Evolutionary conservation across 2,888 invertebrate genomes (phyloP), one percentile per base, ranked within the genome.

Genomic region (Ophion ventricosus): DNA sequence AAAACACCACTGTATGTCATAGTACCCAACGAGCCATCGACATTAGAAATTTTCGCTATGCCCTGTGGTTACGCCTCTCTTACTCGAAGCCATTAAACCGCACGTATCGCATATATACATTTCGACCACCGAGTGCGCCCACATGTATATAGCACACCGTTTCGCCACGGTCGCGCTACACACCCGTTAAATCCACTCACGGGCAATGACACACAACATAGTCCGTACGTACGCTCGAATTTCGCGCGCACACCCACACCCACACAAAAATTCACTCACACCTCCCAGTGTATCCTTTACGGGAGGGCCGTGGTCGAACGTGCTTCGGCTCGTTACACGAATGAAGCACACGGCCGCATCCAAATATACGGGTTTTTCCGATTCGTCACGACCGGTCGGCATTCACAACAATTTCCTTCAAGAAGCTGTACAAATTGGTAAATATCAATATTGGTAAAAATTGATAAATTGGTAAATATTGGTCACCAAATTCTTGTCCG

Each of bases 281-380:
- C 49, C 49, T 25, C 59, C 8, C 54, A 10, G 76, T 61, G 29
- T 43, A 25, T 25, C 25, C n/a, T 43, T 72, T 72, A 57, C 72
- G 57, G 49, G 43, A 81, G 73, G 26, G 57, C 73, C 74, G 80
- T 69, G 74, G 72, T 57, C 76, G 74, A 80, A 43, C 76, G 80
- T 69, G 76, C 73, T 70, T 40, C 66, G 80, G 74, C 87, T 86
- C 83, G 80, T 86, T 86, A 84, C 83, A 78, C 76, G 83, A 84
- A 80, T 75, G 78, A 78, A 85, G 35, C 75, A 69, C 80, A 81
- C 75, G 80, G 70, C 59, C 82, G 73, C 73, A 64, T 73, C 63
- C 72, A 40, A 73, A 57, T 77, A 72, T 54, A 67, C 57, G 72
- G 40, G 17, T n/a, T 10, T 10, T 70, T 67, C 67, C 49, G 49